Base-by-base conservation (phyloP, 1,140 invertebrate species). In the Anadara kagoshimensis region DNA sequence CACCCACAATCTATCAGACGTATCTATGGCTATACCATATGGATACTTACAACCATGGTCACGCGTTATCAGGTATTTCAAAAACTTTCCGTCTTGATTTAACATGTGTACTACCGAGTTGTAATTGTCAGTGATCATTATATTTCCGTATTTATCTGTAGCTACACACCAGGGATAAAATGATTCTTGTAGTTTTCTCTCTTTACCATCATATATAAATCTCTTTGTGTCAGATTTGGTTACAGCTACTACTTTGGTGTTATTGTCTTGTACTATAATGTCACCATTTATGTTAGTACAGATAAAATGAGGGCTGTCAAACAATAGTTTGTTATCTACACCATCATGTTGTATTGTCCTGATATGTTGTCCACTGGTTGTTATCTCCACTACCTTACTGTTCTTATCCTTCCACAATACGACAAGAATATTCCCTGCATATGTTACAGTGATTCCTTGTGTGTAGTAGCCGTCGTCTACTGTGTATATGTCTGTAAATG, bases 1-100 rank as follows among this genome's bases (percentile, higher is more conserved):
- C 29, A 36, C 29, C 29, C 29, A 36, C 29, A 36, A 36, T 36
- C 29, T 36, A 36, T 36, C 29, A 36, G 29, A 36, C 2, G 29
- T 36, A 36, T 36, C 29, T 36, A 36, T 36, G 29, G 2, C 29
- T 7, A 62, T n/a, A 44, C 59, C 45, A 22, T 43, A 44, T 62
- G 41, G 41, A 18, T 3, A 5, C 16, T 20, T 41, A 5, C 5
- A 16, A 20, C 8, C 8, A 16, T 44, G 24, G 4, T 18, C 59
- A 62, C 41, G 45, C 5, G 43, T 44, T 10, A 44, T 44, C 18
- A 62, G 12, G 29, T 44, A 62, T 62, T 43, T 62, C 16, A 62
- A 2, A 44, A 62, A 62, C n/a, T 62, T 41, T 44, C 59, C 59
- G 20, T 62, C 24, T 14, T 62, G 59, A n/a, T 62, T 44, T 11